Percentiles rank a stretch among this genome's conserved stretches.
phyloP scores from a whole-genome alignment of 1,140 invertebrate genomes.

The Drosophila repletoides region DNA sequence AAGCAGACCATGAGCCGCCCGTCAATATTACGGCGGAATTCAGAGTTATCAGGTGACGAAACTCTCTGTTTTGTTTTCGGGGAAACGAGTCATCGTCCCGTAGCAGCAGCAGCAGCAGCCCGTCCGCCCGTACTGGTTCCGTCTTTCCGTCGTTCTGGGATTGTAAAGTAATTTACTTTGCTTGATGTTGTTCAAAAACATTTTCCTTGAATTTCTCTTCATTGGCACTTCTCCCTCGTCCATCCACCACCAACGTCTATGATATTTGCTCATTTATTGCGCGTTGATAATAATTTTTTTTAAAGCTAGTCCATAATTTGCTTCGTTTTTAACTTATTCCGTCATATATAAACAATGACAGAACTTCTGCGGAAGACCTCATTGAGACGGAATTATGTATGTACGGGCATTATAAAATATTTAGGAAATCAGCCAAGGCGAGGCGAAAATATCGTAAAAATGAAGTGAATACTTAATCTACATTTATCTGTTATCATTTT shows the following conservation, averaged over 20 bases:
- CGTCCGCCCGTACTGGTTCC: not conserved
- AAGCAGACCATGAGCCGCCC: constrained; percentile 19
- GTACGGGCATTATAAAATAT: not conserved
- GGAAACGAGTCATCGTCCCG: not conserved
- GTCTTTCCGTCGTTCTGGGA: too few relatives aligned
- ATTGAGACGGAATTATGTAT: constrained; percentile 12
- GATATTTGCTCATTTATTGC: constrained; percentile 9
- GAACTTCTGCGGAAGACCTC: constrained; percentile 27
- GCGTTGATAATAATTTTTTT: constrained; percentile 2
- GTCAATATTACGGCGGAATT: constrained; percentile 7
- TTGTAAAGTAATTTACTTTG: constrained; percentile 17
- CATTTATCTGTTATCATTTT: not conserved
- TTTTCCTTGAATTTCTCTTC: constrained; percentile 34
- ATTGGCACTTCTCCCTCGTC: not conserved
- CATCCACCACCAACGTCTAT: not conserved
- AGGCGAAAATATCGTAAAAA: too few relatives aligned
- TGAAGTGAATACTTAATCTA: not conserved
- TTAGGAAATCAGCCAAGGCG: too few relatives aligned
- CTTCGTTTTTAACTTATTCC: not conserved
- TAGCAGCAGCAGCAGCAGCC: constrained; percentile 22
- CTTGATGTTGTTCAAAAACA: constrained; percentile 2
- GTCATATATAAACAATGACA: not conserved
- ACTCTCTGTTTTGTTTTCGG: not conserved
- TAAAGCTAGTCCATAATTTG: not conserved
- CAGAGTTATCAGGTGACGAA: constrained; percentile 25